Base-by-base conservation (phyloP, 2,888 invertebrate genomes). In the Patella ulyssiponensis region DNA sequence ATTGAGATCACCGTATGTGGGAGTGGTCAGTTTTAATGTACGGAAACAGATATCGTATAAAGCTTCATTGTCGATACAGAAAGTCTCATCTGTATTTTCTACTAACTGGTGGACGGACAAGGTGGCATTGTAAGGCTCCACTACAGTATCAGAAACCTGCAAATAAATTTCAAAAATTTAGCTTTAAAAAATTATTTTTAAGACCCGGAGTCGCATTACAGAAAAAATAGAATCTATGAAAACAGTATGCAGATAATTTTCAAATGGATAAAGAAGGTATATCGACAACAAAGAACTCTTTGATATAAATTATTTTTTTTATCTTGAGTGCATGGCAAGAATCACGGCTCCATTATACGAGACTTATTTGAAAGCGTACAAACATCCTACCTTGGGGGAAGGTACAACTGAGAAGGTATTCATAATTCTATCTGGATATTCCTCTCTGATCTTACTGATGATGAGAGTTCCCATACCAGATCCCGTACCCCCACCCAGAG, bases 381-480 rank as follows among this genome's bases (percentile, higher is more conserved):
- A 64, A 23, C 64, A 23, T 11, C 64, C 23, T 20, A 64, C 64
- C 64, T 64, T 64, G 1, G 64, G 64, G 20, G 64, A 64, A n/a
- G 64, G 64, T 23, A 64, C 64, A 15, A 64, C 64, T 23, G 64
- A 64, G 14, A 64, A 64, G 20, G 64, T 64, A 14, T 64, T 64
- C 98, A 98, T 98, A 88, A 98, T 98, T 93, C 98, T 95, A 94
- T 98, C 98, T 86, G 98, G 98, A 92, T 98, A 98, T 93, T 98
- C 98, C 93, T 98, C 98, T 88, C 98, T 95, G 93, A 98, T 98
- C 93, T 98, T 98, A 85, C 97, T 97, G 90, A 98, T 98, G 84
- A 98, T 94, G 3, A 97, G 92, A 0, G 97, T 97, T 9, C 96
- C 97, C 95, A 97, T 94, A 0, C 96, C 97, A 0, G 96, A 96